Percentiles rank a stretch among this genome's conserved stretches.
Conservation (phyloP, 37 sponge, comb jelly and placozoan species). For the Corticium candelabrum region DNA sequence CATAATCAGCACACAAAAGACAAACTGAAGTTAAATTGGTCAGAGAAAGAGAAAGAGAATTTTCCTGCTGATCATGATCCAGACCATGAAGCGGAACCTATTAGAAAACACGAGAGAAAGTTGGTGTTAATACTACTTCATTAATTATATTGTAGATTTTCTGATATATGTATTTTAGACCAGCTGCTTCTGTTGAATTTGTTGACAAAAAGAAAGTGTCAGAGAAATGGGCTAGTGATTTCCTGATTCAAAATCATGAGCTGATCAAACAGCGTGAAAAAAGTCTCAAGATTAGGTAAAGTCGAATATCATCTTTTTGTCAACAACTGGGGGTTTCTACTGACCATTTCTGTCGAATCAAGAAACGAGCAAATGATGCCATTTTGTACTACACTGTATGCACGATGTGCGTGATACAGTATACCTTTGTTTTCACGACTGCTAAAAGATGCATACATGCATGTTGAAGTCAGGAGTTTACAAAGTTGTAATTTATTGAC, state of each 20-base stretch:
- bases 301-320: too few relatives aligned
- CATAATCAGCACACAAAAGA: not conserved
- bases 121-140: not conserved
- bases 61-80: conserved; percentile 2
- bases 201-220: not conserved
- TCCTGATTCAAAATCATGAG: conserved; percentile 3
- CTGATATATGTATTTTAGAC: not conserved
- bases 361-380: too few relatives aligned
- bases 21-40: not conserved
- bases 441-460: too few relatives aligned
- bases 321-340: too few relatives aligned
- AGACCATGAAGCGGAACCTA: conserved; percentile 8
- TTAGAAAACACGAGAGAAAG: not conserved
- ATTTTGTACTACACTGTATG: too few relatives aligned
- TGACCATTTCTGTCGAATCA: too few relatives aligned
- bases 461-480: not conserved
- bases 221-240: conserved; percentile 6
- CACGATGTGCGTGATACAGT: too few relatives aligned
- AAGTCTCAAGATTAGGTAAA: not conserved
- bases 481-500: not conserved
- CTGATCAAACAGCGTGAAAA: not conserved
- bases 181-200: not conserved
- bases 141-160: not conserved
- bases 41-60: not conserved
- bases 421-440: too few relatives aligned